A percentile compares a stretch with the other conserved stretches of the same genome.
Evolutionary conservation across 2,113 vertebrate genomes (phyloP).

Genomic region (Hemicordylus capensis): DNA sequence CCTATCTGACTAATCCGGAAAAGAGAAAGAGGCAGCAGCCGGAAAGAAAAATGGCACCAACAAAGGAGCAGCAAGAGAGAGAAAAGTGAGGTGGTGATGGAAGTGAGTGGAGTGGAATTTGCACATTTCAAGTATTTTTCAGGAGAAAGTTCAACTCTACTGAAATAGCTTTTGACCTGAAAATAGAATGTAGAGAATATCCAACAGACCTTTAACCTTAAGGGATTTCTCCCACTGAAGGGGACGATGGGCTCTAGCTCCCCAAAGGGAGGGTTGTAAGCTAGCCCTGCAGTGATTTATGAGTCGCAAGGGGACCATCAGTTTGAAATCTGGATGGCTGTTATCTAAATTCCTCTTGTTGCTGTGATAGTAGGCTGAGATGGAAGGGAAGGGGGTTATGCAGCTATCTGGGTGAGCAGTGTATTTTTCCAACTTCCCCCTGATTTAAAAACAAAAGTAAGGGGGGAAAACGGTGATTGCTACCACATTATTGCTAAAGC

Average conservation of each 20-base stretch:
- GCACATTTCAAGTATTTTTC: not conserved
- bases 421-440: constrained; percentile 54
- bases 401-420: constrained; percentile 13
- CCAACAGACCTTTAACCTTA: not conserved
- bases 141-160: not conserved
- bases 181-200: not conserved
- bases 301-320: not conserved
- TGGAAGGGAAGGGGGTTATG: constrained; percentile 11
- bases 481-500: constrained; percentile 40
- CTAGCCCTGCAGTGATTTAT: constrained; percentile 9
- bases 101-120: no score
- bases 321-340: constrained; percentile 56
- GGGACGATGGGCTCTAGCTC: not conserved
- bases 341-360: constrained; percentile 66
- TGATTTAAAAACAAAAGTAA: not conserved
- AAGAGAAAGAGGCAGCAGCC: not conserved
- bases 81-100: no score
- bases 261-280: not conserved
- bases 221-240: accelerated
- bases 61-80: not conserved
- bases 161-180: not conserved
- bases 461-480: constrained; percentile 1
- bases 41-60: not conserved
- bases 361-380: constrained; percentile 56
- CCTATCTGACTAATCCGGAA: no score